Evolutionary conservation across 2,888 invertebrate genomes (phyloP).

Genomic region (Archips crataeganus): DNA sequence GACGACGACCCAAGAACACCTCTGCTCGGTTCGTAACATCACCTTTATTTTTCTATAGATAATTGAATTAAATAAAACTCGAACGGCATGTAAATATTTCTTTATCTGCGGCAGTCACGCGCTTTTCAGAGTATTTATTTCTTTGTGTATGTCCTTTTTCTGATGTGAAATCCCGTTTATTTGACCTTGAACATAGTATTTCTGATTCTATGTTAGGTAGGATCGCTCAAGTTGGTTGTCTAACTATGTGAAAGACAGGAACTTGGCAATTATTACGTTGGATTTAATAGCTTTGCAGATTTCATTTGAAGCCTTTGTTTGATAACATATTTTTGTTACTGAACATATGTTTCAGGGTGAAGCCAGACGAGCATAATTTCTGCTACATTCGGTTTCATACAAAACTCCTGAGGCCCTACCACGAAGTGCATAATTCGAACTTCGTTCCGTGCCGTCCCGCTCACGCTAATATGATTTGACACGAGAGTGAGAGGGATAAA

Average conservation of each 20-base stretch:
- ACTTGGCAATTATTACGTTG: background rate
- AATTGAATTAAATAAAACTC: slow-evolving; percentile 34
- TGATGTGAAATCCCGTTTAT: slow-evolving; percentile 1
- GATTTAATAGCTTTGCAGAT: background rate
- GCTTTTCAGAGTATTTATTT: background rate
- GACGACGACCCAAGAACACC: slow-evolving; percentile 37
- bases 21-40: slow-evolving; percentile 29
- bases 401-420: no score
- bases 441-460: no score
- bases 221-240: background rate
- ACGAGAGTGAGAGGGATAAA: no score
- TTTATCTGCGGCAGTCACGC: slow-evolving; percentile 7
- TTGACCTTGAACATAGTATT: slow-evolving; percentile 9
- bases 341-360: no score
- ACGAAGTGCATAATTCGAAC: no score
- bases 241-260: slow-evolving; percentile 9
- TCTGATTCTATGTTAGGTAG: background rate
- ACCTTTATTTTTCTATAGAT: background rate
- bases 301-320: background rate
- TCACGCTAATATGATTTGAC: no score
- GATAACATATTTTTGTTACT: background rate
- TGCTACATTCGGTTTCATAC: no score
- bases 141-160: slow-evolving; percentile 1
- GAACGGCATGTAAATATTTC: background rate
- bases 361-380: no score